Evolutionary conservation across 1,140 invertebrate species (phyloP).

Genomic region (Temnothorax curvispinosus): DNA sequence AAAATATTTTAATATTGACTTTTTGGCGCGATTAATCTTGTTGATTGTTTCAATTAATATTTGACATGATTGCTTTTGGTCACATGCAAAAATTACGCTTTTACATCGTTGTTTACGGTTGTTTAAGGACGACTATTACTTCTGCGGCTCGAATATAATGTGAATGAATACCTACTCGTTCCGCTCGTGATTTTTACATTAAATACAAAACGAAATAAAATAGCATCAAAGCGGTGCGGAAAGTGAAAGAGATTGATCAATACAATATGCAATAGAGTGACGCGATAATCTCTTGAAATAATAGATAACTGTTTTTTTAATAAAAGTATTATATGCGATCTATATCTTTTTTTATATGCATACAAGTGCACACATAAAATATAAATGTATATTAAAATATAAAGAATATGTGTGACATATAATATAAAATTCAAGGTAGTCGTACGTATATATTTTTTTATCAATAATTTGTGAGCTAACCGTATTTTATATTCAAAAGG

Average conservation of each 20-base stretch:
- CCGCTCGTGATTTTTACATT: constrained; percentile 2
- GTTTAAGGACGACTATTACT: constrained; percentile 10
- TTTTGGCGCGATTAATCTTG: not conserved
- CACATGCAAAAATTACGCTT: not conserved
- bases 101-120: not conserved
- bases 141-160: not conserved
- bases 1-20: not conserved
- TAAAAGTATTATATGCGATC: not conserved
- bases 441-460: not conserved
- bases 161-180: not conserved
- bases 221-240: not conserved
- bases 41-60: not conserved
- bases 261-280: not conserved
- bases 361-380: not conserved
- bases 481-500: not conserved
- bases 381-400: not conserved
- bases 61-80: not conserved
- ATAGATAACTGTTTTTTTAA: not conserved
- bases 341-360: not conserved
- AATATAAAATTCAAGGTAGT: not conserved
- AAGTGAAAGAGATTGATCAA: constrained; percentile 12
- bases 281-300: not conserved
- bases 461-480: not conserved
- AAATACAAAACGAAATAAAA: constrained; percentile 11
- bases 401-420: not conserved